Conservation (phyloP, 2,888 invertebrate genomes). For the Parelbella ahira region DNA sequence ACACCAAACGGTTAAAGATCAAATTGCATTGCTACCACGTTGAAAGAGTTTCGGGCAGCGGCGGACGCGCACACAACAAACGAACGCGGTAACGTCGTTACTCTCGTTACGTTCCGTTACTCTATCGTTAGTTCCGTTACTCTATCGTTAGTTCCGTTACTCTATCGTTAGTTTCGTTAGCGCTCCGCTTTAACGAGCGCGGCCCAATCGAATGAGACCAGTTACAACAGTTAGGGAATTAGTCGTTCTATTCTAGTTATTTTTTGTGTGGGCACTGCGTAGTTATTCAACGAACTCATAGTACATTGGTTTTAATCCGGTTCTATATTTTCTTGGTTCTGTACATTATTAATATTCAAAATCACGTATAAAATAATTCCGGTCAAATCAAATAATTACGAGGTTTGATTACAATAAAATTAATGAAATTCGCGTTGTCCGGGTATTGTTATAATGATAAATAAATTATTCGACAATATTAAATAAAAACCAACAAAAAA, state of each 20-base stretch:
- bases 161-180: slow-evolving; percentile 28
- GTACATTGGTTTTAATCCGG: no score
- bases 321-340: no score
- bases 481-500: no score
- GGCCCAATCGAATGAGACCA: slow-evolving; percentile 24
- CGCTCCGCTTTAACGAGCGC: slow-evolving; percentile 26
- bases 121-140: slow-evolving; percentile 29
- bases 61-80: slow-evolving; percentile 38
- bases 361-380: no score
- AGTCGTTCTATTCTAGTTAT: slow-evolving; percentile 14
- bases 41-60: slow-evolving; percentile 14
- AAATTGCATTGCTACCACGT: slow-evolving; percentile 15
- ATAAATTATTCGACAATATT: no score
- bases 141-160: slow-evolving; percentile 29
- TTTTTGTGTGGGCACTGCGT: slow-evolving; percentile 14
- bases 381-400: no score
- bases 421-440: no score
- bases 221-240: slow-evolving; percentile 22
- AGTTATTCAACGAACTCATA: no score
- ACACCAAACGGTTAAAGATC: slow-evolving; percentile 10
- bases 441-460: no score
- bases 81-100: slow-evolving; percentile 42
- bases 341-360: no score
- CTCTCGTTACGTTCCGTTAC: slow-evolving; percentile 38
- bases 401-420: no score